Percentiles rank a stretch among this genome's conserved stretches.
phyloP scores from a whole-genome alignment of 2,113 vertebrate species.

The Candoia aspera region DNA sequence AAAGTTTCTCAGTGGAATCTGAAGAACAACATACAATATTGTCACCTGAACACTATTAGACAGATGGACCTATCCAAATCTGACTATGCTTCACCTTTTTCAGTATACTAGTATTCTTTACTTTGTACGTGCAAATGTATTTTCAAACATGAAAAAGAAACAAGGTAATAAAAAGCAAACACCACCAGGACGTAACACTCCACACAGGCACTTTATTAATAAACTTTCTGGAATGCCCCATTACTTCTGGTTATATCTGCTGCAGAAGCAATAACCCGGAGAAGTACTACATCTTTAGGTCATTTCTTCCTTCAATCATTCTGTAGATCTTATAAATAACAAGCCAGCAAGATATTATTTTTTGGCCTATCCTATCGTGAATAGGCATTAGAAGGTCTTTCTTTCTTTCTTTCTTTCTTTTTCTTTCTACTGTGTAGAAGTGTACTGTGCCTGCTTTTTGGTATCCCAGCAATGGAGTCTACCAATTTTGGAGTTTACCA shows the following conservation, averaged over 20 bases:
- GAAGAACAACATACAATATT: neutral
- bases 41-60: too few relatives aligned
- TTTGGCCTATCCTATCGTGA: too few relatives aligned
- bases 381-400: too few relatives aligned
- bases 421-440: too few relatives aligned
- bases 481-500: neutral
- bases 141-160: neutral
- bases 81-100: neutral
- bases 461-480: neutral
- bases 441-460: neutral
- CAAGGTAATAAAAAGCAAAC: neutral
- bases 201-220: constrained; percentile 7
- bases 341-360: neutral
- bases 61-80: neutral
- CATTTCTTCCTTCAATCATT: neutral
- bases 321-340: neutral
- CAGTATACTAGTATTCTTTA: neutral
- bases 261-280: neutral
- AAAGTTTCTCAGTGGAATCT: neutral
- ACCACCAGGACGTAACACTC: too few relatives aligned
- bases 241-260: neutral
- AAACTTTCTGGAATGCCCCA: neutral
- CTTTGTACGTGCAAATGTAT: neutral
- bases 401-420: too few relatives aligned
- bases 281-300: neutral